Evolutionary conservation across 1,140 invertebrate genomes (phyloP).

Genomic region (Gonatopus flavifemur): DNA sequence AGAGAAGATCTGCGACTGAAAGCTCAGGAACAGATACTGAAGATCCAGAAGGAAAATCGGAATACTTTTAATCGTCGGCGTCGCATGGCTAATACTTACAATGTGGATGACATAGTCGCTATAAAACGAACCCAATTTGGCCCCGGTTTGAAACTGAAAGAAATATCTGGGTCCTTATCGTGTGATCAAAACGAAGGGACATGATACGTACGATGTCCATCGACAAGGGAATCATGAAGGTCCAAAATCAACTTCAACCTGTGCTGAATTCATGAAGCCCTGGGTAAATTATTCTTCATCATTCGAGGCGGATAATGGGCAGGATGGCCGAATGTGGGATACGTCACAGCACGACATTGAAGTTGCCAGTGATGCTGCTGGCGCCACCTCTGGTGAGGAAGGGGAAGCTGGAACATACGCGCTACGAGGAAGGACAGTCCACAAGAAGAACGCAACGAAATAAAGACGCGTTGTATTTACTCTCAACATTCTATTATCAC

Average conservation of each 20-base stretch:
- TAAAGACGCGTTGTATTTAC: no score
- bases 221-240: not conserved
- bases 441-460: no score
- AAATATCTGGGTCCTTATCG: conserved; percentile 7
- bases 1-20: not conserved
- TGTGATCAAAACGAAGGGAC: not conserved
- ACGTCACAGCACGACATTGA: no score
- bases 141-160: conserved; percentile 1
- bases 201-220: not conserved
- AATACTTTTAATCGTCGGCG: not conserved
- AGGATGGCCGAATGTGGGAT: no score
- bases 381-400: no score
- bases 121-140: not conserved
- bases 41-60: not conserved
- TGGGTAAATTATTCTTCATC: conserved; percentile 2
- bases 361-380: no score
- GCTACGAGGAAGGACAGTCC: no score
- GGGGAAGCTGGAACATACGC: no score
- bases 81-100: not conserved
- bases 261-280: conserved; percentile 4
- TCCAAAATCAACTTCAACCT: not conserved
- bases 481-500: no score
- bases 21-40: no score
- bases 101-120: not conserved
- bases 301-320: no score